These are phyloP conservation scores for Crotalus helleri DNA, from an alignment of 2,113 vertebrate genomes.

Conservation along the genomic window DNA sequence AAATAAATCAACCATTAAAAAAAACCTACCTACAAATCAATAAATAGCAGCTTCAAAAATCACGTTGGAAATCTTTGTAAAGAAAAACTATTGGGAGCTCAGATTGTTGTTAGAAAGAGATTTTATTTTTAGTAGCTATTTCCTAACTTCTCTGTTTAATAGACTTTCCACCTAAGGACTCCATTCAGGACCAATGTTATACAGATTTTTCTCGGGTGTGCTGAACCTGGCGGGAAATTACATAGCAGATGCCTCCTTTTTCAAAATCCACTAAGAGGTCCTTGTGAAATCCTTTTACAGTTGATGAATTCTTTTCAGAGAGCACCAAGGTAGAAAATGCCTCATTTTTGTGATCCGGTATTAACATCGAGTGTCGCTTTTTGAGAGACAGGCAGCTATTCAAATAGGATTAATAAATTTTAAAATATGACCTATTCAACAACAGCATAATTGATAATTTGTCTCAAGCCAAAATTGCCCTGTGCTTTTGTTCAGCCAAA, in stretches of 20 bases:
- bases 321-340: constrained; percentile 30
- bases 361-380: too few relatives aligned
- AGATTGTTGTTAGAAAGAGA: constrained; percentile 43
- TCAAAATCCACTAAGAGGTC: constrained; percentile 41
- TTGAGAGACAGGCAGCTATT: too few relatives aligned
- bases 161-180: constrained; percentile 46
- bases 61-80: constrained; percentile 28
- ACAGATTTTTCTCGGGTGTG: constrained; percentile 22
- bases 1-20: background rate
- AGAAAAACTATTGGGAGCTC: constrained; percentile 40
- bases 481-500: background rate
- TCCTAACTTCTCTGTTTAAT: constrained; percentile 37
- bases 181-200: constrained; percentile 49
- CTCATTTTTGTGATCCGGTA: constrained; percentile 9
- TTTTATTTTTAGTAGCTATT: constrained; percentile 43
- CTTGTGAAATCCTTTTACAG: constrained; percentile 8
- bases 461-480: constrained; percentile 4
- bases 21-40: background rate
- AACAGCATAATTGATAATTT: constrained; percentile 28
- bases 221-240: constrained; percentile 45
- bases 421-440: constrained; percentile 14
- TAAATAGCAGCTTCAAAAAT: background rate
- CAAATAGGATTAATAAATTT: too few relatives aligned
- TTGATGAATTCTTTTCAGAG: constrained; percentile 28
- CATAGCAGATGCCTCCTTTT: constrained; percentile 42